A percentile compares a stretch with the other conserved stretches of the same genome.
phyloP scores from a whole-genome alignment of 1,140 invertebrate genomes.

The Papilio helenus region DNA sequence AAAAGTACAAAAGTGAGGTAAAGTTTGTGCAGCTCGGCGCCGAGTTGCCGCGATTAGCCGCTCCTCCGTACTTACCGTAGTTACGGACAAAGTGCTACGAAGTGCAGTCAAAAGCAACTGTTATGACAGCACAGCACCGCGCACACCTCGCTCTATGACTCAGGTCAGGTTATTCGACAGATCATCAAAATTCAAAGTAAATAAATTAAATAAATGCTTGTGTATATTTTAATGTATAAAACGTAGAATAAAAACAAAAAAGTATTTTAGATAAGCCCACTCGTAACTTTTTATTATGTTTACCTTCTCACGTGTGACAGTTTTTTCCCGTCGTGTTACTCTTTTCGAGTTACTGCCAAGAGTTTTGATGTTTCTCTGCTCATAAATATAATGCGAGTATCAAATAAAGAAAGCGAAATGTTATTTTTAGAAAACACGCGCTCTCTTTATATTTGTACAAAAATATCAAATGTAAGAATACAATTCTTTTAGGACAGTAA shows the following conservation, averaged over 20 bases:
- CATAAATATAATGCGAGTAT: conserved; percentile 17
- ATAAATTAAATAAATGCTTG: background rate
- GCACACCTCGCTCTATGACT: background rate
- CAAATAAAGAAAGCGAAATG: background rate
- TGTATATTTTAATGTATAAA: background rate
- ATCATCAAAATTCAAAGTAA: too few relatives aligned
- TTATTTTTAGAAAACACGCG: background rate
- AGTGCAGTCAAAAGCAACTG: background rate
- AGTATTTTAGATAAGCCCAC: background rate
- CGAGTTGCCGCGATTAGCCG: background rate
- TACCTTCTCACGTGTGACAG: background rate
- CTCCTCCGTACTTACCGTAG: background rate
- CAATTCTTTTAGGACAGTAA: too few relatives aligned
- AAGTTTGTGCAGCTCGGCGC: background rate
- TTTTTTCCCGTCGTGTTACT: background rate
- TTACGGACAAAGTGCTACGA: background rate
- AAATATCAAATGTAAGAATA: background rate
- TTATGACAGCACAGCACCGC: background rate
- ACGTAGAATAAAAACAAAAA: background rate
- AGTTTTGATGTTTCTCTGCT: conserved; percentile 6
- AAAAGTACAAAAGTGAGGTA: background rate
- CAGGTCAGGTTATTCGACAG: background rate
- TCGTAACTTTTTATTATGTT: conserved; percentile 1
- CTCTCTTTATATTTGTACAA: background rate
- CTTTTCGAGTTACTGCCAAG: background rate